Conservation (phyloP, 2,113 vertebrate species). For the Tympanuchus pallidicinctus region DNA sequence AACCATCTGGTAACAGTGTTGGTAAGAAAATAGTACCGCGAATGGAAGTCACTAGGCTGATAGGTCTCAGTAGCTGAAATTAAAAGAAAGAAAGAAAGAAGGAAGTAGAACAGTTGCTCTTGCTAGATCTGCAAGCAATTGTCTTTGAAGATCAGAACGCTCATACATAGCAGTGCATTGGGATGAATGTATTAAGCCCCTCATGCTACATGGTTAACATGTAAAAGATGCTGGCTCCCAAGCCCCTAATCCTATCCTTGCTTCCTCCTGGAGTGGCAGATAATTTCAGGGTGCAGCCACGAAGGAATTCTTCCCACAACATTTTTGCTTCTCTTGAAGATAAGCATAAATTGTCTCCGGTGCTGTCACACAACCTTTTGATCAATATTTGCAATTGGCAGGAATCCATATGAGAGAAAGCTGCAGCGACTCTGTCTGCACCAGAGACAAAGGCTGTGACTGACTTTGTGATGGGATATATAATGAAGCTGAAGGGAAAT, state of each 20-base stretch:
- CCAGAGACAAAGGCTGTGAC: not conserved
- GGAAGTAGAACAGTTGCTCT: not conserved
- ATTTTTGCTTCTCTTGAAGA: slow-evolving; percentile 39
- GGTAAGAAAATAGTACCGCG: not conserved
- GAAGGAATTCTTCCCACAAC: not conserved
- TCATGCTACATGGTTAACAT: not conserved
- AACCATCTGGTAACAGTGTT: not conserved
- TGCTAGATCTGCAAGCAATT: slow-evolving; percentile 43
- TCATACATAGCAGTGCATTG: not conserved
- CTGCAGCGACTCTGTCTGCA: slow-evolving; percentile 30
- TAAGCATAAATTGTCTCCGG: slow-evolving; percentile 25
- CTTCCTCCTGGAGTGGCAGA: not conserved
- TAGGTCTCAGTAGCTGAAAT: slow-evolving; percentile 37
- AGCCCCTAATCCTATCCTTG: not conserved
- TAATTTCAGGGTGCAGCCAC: not conserved
- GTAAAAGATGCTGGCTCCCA: not conserved
- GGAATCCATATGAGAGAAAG: not conserved
- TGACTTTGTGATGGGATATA: not conserved
- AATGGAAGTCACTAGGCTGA: slow-evolving; percentile 25
- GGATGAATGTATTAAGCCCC: not conserved
- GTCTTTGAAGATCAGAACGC: slow-evolving; percentile 53
- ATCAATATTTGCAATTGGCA: slow-evolving; percentile 54
- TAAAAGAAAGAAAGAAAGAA: not conserved
- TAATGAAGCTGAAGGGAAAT: not conserved
- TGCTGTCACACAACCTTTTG: not conserved